Percentiles rank a stretch among this genome's conserved stretches.
These are phyloP conservation scores for Regulus satrapa DNA, from an alignment of 2,113 vertebrate genomes.

Conservation along the genomic window DNA sequence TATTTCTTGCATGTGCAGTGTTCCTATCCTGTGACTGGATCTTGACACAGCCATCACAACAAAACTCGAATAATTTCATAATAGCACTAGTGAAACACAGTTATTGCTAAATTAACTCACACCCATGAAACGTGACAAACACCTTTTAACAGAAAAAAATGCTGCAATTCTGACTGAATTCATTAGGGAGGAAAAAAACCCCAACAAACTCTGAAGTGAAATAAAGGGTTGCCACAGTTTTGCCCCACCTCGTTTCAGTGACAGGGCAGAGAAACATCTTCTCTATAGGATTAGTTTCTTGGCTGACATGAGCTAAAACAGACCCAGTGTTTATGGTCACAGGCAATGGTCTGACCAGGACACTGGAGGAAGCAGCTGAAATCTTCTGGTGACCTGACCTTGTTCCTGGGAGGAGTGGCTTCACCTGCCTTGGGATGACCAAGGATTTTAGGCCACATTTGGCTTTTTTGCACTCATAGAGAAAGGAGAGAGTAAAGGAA, in stretches of 20 bases:
- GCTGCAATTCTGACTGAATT: slow-evolving; percentile 18
- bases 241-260: neutral
- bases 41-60: neutral
- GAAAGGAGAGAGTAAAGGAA: neutral
- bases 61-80: neutral
- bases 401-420: neutral
- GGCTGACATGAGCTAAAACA: neutral
- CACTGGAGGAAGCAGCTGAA: neutral
- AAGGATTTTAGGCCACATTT: neutral
- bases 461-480: neutral
- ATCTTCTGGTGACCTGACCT: neutral
- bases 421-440: neutral
- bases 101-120: slow-evolving; percentile 29
- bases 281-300: neutral
- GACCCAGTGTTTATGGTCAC: neutral
- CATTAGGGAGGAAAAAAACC: neutral
- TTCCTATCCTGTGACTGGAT: neutral
- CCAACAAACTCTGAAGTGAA: neutral
- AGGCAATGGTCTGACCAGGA: neutral
- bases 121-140: neutral
- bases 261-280: neutral
- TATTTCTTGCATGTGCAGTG: neutral
- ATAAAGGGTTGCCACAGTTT: neutral
- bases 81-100: neutral
- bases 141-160: neutral